Conservation (phyloP, 2,113 vertebrate genomes). For the Hippolais icterina region DNA sequence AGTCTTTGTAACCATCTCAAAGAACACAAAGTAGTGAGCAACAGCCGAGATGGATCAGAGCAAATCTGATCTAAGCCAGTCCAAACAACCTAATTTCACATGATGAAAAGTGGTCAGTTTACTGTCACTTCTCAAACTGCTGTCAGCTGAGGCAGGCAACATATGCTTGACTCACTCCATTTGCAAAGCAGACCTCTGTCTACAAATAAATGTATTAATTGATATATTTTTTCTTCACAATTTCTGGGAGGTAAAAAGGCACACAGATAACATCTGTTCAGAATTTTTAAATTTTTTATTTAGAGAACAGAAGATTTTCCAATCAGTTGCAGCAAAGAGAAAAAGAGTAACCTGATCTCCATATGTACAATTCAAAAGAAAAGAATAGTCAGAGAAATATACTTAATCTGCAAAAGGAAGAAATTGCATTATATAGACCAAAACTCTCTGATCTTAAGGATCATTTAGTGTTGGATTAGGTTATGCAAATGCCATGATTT, state of each 20-base stretch:
- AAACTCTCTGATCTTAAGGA: neutral
- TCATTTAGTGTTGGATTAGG: neutral
- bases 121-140: neutral
- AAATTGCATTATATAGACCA: neutral
- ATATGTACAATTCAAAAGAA: neutral
- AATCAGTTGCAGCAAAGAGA: neutral
- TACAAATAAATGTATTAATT: neutral
- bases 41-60: neutral
- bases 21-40: constrained; percentile 2
- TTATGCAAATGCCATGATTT: neutral
- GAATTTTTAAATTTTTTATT: neutral
- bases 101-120: constrained; percentile 2
- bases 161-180: neutral
- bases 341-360: neutral
- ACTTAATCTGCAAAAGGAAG: neutral
- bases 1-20: constrained; percentile 17
- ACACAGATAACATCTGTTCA: neutral
- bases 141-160: neutral
- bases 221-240: neutral
- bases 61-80: constrained; percentile 37
- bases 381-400: neutral
- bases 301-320: neutral
- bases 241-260: neutral
- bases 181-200: neutral
- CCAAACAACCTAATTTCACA: constrained; percentile 28